Base-by-base conservation (phyloP, 2,888 invertebrate species). In the Caenorhabditis sp. region DNA sequence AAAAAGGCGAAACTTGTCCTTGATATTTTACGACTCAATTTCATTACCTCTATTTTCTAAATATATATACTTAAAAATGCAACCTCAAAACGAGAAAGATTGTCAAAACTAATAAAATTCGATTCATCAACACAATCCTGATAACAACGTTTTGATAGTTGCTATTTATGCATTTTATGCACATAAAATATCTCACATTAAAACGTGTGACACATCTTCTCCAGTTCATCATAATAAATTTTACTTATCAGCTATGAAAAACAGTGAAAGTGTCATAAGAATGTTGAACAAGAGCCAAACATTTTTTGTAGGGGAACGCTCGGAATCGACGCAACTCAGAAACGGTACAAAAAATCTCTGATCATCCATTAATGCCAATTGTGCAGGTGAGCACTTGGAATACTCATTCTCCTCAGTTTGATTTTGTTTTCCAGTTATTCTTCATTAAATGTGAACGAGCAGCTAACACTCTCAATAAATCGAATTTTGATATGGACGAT, bases 291-390 rank as follows among this genome's bases (percentile, higher is more conserved):
- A 21, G 8, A 25, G 21, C 14, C 8, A 7, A 43, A 17, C 5
- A 36, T 36, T 36, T 5, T 17, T 43, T 56, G 25, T 14, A 27
- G 56, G 31, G 56, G 26, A 26, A 17, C 17, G 5, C 17, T 26
- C 27, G 23, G 4, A 56, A 43, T 17, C 43, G 43, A 17, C 43
- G 14, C 5, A 43, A 43, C 17, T 59, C 59, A 1, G 26, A 21
- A 17, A 20, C 21, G 10, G 38, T 2, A 2, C 60, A 59, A 20
- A 70, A 65, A 52, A 75, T 78, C 10, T 2, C 59, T 7, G 20
- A 43, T 20, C 78, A 78, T 62, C 78, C 76, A 14, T 59, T 78
- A 8, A 66, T 76, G 65, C 70, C 78, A 17, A 60, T 76, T 12
- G 73, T 76, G 1, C 54, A 70, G 52, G 71, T 76, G 26, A n/a